Evolutionary conservation across 2,113 vertebrate genomes (phyloP), one percentile per base, ranked within the genome.

Genomic region (Larimichthys crocea): DNA sequence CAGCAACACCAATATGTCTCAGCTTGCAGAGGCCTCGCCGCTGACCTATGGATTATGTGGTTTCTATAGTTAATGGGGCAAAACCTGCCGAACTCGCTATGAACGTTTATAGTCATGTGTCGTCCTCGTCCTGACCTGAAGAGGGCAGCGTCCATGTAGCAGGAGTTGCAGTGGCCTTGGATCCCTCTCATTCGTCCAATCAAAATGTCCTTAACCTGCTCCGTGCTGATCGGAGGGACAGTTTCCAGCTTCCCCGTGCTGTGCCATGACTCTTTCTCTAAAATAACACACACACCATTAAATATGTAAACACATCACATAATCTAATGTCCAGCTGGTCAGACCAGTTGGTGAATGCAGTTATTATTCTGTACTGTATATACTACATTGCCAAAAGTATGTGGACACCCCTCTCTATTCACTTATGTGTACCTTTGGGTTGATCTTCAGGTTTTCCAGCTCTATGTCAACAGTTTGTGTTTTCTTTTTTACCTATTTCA

Each of bases 151-250:
- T 98, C 97, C 96, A 98, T 97, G 82, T 98, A 98, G 91, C 97
- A 98, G 84, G 97, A 98, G 93, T 98, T 98, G 24, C 95, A 96
- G 77, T 97, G 96, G 12, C 97, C 97, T 74, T 98, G 97, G 80
- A 98, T 96, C 2, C 97, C 97, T 68, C 88, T 96, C 96, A 97
- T 97, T 16, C 68, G 80, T 5, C 97, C 97, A 59, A 63, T 78
- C 74, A 98, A 89, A 48, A 96, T 62, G 10, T 17, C 62, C 24
- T 88, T 82, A 0, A 97, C 96, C 53, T 92, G 86, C 55, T 96
- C 94, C 0, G 93, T 78, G 59, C 74, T 85, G 83, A 97, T 83
- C 0, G 97, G 97, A 26, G 95, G 95, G 22, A 93, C 85, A 20
- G 86, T 92, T 4, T 92, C 94, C 15, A 44, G 19, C 14, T 4